These are phyloP conservation scores for Cathartes aura DNA, from an alignment of 2,113 vertebrate genomes.

Conservation along the genomic window DNA sequence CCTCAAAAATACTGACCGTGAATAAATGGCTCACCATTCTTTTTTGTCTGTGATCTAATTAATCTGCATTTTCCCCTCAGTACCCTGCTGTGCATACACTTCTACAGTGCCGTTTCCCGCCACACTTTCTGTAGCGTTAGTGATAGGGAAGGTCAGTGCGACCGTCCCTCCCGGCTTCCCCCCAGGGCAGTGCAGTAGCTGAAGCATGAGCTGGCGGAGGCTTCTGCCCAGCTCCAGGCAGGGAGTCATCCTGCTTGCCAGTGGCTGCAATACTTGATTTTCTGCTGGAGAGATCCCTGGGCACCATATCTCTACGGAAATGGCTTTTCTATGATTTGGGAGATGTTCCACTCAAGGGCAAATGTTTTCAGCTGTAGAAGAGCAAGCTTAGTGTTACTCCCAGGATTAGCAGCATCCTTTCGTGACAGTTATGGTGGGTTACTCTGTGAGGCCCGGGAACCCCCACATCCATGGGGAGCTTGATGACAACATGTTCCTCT, in stretches of 20 bases:
- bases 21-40: not conserved
- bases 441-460: not conserved
- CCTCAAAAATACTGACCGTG: conserved; percentile 1
- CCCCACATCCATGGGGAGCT: not conserved
- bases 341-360: not conserved
- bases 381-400: not conserved
- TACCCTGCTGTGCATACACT: not conserved
- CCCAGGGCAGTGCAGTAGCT: not conserved
- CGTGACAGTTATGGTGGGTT: not conserved
- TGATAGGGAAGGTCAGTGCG: rapidly evolving
- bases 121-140: rapidly evolving
- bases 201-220: not conserved
- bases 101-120: rapidly evolving
- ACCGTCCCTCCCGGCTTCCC: not conserved
- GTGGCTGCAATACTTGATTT: not conserved
- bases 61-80: not conserved
- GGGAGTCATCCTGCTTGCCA: not conserved
- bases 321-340: not conserved
- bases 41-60: not conserved
- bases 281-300: not conserved
- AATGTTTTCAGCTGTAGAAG: not conserved
- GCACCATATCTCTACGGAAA: not conserved
- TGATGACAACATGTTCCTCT: not conserved
- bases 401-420: not conserved
- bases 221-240: not conserved